Percentiles rank a stretch among this genome's conserved stretches.
phyloP scores from a whole-genome alignment of 2,797 vertebrate genomes.

The Siniperca scherzeri region DNA sequence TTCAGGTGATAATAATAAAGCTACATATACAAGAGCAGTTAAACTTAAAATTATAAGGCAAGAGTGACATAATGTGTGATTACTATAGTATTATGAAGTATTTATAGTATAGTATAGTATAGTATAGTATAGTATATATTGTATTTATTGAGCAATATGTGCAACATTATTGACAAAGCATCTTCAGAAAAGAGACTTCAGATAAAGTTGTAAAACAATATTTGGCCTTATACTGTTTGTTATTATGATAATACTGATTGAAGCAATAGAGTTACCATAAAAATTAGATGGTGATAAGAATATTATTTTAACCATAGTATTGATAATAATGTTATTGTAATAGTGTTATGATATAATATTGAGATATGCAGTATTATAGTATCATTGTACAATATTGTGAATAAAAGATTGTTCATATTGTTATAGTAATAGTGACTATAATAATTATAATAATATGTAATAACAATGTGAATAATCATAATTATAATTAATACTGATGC shows the following conservation, averaged over 20 bases:
- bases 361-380: no score
- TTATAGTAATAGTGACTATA: no score
- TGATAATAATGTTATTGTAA: neutral
- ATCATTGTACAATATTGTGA: neutral
- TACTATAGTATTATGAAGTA: no score
- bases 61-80: no score
- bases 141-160: neutral
- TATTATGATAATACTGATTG: neutral
- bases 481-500: neutral
- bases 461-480: neutral
- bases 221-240: neutral
- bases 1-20: no score
- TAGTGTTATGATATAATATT: neutral
- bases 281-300: neutral
- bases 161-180: neutral
- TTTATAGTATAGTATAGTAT: no score
- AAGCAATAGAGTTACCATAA: neutral
- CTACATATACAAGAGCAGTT: no score
- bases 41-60: no score
- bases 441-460: no score
- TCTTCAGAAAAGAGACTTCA: neutral
- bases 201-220: neutral
- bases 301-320: neutral
- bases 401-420: neutral
- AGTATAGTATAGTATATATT: neutral